A percentile compares a stretch with the other conserved stretches of the same genome.
Conservation (phyloP, 2,888 invertebrate genomes). For the Marronus borbonicus region DNA sequence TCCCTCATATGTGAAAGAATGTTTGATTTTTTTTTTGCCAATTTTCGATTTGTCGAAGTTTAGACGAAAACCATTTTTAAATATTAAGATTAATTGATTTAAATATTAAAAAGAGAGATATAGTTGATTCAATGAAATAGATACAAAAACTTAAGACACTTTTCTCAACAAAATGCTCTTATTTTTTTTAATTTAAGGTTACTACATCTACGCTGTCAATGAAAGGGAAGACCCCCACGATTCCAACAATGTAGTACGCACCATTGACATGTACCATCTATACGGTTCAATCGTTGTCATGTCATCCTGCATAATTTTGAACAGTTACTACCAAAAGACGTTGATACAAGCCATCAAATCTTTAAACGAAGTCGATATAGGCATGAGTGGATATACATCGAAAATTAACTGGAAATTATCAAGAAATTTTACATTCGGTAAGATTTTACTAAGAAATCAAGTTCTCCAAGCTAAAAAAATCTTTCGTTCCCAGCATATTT, state of each 20-base stretch:
- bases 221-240: constrained; percentile 23
- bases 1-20: no score
- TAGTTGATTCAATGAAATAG: no score
- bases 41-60: no score
- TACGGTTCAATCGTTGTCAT: constrained; percentile 52
- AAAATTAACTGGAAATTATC: constrained; percentile 48
- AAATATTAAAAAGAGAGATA: no score
- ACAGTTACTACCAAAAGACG: constrained; percentile 49
- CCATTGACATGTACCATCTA: constrained; percentile 54
- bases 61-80: no score
- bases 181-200: constrained; percentile 40
- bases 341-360: constrained; percentile 48
- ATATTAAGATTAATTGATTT: no score
- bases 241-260: constrained; percentile 46
- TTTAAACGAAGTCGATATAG: constrained; percentile 48
- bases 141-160: no score
- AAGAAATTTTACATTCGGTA: constrained; percentile 49
- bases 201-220: constrained; percentile 50
- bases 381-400: constrained; percentile 20
- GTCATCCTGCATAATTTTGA: constrained; percentile 45
- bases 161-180: neutral
- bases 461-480: neutral
- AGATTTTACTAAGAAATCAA: neutral
- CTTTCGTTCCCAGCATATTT: constrained; percentile 21
- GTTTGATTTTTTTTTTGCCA: no score